These are phyloP conservation scores for Loxodonta africana DNA, from an alignment of 2,113 vertebrate species.

Conservation along the genomic window DNA sequence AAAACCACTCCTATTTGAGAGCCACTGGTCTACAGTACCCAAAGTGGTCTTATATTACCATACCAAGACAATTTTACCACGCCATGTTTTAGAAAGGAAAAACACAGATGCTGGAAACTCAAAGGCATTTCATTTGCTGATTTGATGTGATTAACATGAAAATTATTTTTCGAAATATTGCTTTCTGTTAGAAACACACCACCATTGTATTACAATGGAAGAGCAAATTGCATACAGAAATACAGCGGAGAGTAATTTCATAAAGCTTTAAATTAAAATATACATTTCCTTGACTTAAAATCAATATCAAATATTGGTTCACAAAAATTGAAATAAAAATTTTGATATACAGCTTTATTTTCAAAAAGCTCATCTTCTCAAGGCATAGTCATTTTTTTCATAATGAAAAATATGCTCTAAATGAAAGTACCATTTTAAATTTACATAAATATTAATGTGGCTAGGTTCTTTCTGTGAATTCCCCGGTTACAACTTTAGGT, in stretches of 20 bases:
- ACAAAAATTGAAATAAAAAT: slow-evolving; percentile 41
- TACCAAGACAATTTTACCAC: background rate
- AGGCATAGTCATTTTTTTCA: background rate
- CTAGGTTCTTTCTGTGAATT: background rate
- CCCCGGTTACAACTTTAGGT: background rate
- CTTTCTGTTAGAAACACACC: slow-evolving; percentile 37
- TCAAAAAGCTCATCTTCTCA: slow-evolving; percentile 28
- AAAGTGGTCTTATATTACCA: background rate
- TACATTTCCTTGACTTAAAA: slow-evolving; percentile 65
- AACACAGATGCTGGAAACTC: background rate
- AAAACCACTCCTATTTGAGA: background rate
- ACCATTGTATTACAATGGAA: background rate
- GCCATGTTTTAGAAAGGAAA: slow-evolving; percentile 47
- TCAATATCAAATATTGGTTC: slow-evolving; percentile 6
- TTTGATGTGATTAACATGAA: slow-evolving; percentile 30
- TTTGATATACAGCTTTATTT: slow-evolving; percentile 23
- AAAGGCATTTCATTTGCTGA: slow-evolving; percentile 17
- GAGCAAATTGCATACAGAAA: background rate
- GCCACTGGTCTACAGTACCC: background rate
- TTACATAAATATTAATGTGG: slow-evolving; percentile 23
- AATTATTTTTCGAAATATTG: slow-evolving; percentile 44
- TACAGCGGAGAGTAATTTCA: background rate
- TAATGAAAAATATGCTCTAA: slow-evolving; percentile 53
- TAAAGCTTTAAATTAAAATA: slow-evolving; percentile 68
- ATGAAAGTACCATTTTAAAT: background rate